Percentiles rank a stretch among this genome's conserved stretches.
Conservation (phyloP, 2,888 invertebrate species). For the Zaprionus lineosus region DNA sequence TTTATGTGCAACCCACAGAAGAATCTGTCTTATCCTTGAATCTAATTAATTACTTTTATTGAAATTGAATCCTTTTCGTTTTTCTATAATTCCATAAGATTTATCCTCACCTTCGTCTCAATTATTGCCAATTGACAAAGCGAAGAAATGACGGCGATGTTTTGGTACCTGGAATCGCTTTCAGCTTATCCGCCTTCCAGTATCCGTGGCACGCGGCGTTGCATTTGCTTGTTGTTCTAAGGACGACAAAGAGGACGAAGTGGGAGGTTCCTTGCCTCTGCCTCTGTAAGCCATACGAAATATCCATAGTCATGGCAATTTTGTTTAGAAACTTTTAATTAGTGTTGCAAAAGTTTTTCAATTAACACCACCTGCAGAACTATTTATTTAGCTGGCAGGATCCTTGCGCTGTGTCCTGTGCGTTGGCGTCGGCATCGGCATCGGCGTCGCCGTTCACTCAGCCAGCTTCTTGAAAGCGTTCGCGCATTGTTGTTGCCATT, state of each 20-base stretch:
- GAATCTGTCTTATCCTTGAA: too few relatives aligned
- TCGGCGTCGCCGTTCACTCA: neutral
- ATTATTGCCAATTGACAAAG: too few relatives aligned
- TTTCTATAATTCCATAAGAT: too few relatives aligned
- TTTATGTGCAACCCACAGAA: too few relatives aligned
- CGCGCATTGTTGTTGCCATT: constrained; percentile 30
- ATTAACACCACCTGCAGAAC: constrained; percentile 82
- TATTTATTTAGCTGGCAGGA: constrained; percentile 76
- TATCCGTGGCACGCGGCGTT: too few relatives aligned
- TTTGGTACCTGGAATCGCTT: too few relatives aligned
- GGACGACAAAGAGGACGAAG: neutral
- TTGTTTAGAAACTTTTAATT: constrained; percentile 81
- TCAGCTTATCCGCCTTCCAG: too few relatives aligned
- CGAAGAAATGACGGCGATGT: too few relatives aligned
- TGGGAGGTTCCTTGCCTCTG: neutral
- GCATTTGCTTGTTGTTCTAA: too few relatives aligned
- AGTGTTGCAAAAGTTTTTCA: constrained; percentile 81
- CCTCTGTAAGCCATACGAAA: constrained; percentile 8
- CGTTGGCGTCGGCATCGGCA: neutral
- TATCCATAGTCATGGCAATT: constrained; percentile 70
- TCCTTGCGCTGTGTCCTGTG: constrained; percentile 16
- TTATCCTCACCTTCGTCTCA: too few relatives aligned
- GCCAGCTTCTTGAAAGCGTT: constrained; percentile 62
- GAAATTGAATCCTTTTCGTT: too few relatives aligned
- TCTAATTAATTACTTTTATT: too few relatives aligned